Conservation (phyloP, 1,140 invertebrate species). For the Cydia amplana region DNA sequence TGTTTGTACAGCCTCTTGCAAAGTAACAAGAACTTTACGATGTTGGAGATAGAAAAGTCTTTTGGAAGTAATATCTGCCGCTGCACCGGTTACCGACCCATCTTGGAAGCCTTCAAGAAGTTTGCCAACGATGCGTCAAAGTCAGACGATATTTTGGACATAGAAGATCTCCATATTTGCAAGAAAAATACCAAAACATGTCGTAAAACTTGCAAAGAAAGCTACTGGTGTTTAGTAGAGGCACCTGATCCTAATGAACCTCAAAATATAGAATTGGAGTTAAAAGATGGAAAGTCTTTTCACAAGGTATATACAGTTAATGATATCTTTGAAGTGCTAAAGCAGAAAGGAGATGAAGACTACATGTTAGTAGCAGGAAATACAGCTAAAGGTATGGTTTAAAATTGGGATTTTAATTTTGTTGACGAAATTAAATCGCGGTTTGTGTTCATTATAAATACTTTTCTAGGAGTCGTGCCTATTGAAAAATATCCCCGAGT, state of each 20-base stretch:
- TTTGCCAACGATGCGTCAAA: conserved; percentile 81
- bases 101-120: conserved; percentile 88
- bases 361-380: conserved; percentile 81
- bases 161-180: conserved; percentile 58
- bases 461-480: conserved; percentile 55
- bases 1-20: conserved; percentile 64
- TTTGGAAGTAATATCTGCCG: conserved; percentile 90
- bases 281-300: conserved; percentile 61
- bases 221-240: conserved; percentile 59
- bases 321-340: conserved; percentile 62
- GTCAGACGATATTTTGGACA: conserved; percentile 50
- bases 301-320: conserved; percentile 56
- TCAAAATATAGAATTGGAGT: conserved; percentile 48
- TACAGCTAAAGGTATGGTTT: conserved; percentile 66
- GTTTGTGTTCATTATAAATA: no score
- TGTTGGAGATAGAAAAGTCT: conserved; percentile 84
- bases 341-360: conserved; percentile 51
- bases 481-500: conserved; percentile 69
- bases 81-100: conserved; percentile 90
- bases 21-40: conserved; percentile 72
- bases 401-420: not conserved
- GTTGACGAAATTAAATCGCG: no score
- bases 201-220: conserved; percentile 48
- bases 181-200: conserved; percentile 39
- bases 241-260: conserved; percentile 41